Percentiles rank a stretch among this genome's conserved stretches.
Conservation (phyloP, 2,113 vertebrate genomes). For the Oxygymnocypris stewartii region DNA sequence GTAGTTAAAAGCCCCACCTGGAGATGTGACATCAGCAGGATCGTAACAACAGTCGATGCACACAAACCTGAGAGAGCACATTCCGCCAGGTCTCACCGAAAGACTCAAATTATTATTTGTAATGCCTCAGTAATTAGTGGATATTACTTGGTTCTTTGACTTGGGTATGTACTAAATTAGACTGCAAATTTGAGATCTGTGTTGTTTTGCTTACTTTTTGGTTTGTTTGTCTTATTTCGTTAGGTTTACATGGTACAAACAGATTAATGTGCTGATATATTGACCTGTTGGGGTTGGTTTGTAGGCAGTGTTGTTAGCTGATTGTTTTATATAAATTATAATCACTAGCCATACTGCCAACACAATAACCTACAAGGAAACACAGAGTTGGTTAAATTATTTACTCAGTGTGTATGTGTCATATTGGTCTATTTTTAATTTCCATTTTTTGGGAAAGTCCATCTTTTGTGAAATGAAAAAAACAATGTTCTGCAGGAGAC, state of each 20-base stretch:
- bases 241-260: neutral
- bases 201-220: neutral
- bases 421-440: neutral
- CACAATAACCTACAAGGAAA: constrained; percentile 78
- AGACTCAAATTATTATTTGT: neutral
- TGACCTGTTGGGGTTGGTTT: constrained; percentile 77
- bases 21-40: constrained; percentile 50
- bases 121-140: neutral
- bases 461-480: neutral
- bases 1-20: constrained; percentile 44
- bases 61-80: constrained; percentile 26
- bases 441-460: no score
- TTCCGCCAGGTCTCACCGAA: neutral
- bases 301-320: constrained; percentile 92
- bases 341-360: constrained; percentile 89
- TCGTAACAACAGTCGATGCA: constrained; percentile 63
- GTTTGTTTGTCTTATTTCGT: neutral
- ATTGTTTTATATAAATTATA: constrained; percentile 75
- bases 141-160: neutral
- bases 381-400: neutral
- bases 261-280: neutral
- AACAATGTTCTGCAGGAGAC: neutral
- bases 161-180: neutral
- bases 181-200: neutral
- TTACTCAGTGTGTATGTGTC: neutral